Evolutionary conservation across 1,140 invertebrate genomes (phyloP).

Genomic region (Gryllus bimaculatus): DNA sequence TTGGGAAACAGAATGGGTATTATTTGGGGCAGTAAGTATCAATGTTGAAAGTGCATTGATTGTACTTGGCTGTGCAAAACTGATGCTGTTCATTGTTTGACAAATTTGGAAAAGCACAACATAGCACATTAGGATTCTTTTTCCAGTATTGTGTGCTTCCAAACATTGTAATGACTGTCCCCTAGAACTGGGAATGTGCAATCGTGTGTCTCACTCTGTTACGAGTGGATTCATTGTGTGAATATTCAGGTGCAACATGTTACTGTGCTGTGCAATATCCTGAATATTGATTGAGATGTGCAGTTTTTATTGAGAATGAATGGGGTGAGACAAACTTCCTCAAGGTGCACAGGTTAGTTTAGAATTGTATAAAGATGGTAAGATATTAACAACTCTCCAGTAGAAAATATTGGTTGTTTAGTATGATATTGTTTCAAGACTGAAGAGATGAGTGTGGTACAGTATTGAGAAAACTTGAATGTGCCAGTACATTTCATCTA

Average conservation of each 20-base stretch:
- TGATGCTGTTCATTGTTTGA: no score
- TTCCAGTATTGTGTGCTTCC: background rate
- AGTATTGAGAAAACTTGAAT: background rate
- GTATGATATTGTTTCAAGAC: constrained; percentile 1
- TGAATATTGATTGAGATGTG: no score
- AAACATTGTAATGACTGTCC: background rate
- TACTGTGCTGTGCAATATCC: background rate
- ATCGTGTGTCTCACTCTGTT: background rate
- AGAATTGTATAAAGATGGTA: background rate
- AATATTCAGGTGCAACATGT: background rate
- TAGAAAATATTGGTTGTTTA: background rate
- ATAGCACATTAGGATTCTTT: no score
- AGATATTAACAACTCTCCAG: background rate
- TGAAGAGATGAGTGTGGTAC: constrained; percentile 3
- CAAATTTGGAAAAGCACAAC: no score
- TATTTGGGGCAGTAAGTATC: no score
- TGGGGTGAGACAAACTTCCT: background rate
- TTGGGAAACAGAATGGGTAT: no score
- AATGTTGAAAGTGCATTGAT: no score
- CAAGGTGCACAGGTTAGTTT: background rate
- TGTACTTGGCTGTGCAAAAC: no score
- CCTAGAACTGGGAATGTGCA: background rate
- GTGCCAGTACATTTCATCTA: background rate
- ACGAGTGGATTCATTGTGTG: background rate
- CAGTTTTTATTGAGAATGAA: background rate